Conservation (phyloP, 92 coral and sea anemone genomes). For the Porites rus region DNA sequence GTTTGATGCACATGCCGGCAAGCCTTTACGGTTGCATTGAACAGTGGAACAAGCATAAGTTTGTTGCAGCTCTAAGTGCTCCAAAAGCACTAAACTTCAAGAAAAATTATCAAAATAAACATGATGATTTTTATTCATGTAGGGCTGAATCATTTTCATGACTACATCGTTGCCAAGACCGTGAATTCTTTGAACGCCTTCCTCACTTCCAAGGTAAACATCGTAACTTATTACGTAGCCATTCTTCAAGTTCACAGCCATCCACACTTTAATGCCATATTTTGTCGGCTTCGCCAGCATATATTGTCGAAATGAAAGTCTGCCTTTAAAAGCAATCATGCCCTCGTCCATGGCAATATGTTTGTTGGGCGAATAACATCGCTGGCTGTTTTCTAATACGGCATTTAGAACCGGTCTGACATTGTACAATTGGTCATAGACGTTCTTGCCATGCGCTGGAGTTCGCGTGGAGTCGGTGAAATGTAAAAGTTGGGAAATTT, state of each 20-base stretch:
- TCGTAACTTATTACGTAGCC: constrained; percentile 34
- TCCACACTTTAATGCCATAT: constrained; percentile 31
- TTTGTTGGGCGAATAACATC: too few relatives aligned
- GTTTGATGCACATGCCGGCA: constrained; percentile 43
- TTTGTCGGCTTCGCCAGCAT: constrained; percentile 18
- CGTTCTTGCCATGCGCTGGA: constrained; percentile 10
- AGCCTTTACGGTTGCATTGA: constrained; percentile 38
- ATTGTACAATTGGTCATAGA: constrained; percentile 4
- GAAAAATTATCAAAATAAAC: constrained; percentile 58
- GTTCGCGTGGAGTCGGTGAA: not conserved
- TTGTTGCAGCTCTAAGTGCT: constrained; percentile 32
- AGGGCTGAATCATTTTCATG: constrained; percentile 43
- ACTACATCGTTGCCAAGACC: constrained; percentile 63
- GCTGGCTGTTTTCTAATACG: too few relatives aligned
- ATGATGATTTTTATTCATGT: constrained; percentile 40
- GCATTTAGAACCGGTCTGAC: not conserved
- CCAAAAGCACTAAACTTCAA: constrained; percentile 37
- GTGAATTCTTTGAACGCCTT: constrained; percentile 25
- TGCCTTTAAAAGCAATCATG: not conserved
- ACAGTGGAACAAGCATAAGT: constrained; percentile 64
- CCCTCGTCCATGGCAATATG: too few relatives aligned
- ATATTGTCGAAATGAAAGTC: constrained; percentile 39
- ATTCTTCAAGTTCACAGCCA: not conserved
- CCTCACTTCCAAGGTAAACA: constrained; percentile 55
- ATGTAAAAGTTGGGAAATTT: constrained; percentile 4